Evolutionary conservation across 2,113 vertebrate species (phyloP), one percentile per base, ranked within the genome.

Genomic region (Chrysochloris asiatica): DNA sequence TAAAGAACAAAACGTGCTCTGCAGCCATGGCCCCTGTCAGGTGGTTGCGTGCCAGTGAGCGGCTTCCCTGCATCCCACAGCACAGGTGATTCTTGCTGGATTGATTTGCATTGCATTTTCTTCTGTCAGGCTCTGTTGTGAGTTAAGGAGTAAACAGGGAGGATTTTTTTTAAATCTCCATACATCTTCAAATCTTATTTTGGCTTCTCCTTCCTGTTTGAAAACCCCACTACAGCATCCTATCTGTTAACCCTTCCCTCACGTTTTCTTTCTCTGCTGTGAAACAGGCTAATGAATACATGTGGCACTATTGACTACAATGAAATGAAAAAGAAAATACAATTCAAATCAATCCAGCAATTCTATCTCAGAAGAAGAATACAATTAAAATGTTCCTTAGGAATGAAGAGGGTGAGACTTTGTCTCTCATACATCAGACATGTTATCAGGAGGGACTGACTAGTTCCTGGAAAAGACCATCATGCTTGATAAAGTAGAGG

Each of bases 101-200:
- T 65, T 38, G 43, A 83, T 82, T 21, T 88, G 75, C 90, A 78
- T 41, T 90, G 24, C 67, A 54, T 50, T 93, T 83, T 72, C 82
- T 52, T 45, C 77, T 65, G 41, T 67, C 56, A n/a, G 72, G 36
- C 47, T 86, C 41, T 36, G 4, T 93, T 84, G 45, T 47, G 45
- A 48, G n/a, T 30, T 52, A 22, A 59, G 54, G 24, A 73, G 13
- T 22, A 43, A 41, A 52, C 63, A 80, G 54, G 50, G 56, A 30
- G 8, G 52, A 13, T 16, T 54, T 61, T 24, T 45, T n/a, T 50
- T 28, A 4, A 43, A n/a, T n/a, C n/a, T 30, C 52, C 72, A 3
- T 21, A 33, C 22, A 41, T 41, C 85, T 93, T 91, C 78, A 50
- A n/a, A 71, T 77, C 69, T 41, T 73, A 33, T 59, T 93, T 90